A percentile compares a stretch with the other conserved stretches of the same genome.
Conservation (phyloP, 2,888 invertebrate species). For the Rhyacophila evoluta region DNA sequence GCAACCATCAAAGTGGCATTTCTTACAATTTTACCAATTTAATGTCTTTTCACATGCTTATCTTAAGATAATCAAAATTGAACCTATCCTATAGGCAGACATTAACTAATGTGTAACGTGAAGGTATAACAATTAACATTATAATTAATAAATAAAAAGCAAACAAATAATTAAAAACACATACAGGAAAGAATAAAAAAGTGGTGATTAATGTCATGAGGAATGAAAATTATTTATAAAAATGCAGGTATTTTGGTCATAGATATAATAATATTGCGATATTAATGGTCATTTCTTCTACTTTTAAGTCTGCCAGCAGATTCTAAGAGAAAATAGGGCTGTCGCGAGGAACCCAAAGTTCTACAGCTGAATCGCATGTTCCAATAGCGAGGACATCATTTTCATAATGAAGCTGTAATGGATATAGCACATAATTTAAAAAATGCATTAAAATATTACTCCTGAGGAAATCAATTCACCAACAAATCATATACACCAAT, state of each 20-base stretch:
- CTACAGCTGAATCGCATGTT: slow-evolving; percentile 67
- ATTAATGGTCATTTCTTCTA: not conserved
- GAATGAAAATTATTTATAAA: not conserved
- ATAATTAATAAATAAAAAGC: too few relatives aligned
- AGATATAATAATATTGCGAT: not conserved
- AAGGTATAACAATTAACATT: too few relatives aligned
- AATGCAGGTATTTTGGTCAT: not conserved
- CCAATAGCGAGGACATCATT: slow-evolving; percentile 67
- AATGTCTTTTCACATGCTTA: too few relatives aligned
- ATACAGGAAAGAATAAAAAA: not conserved
- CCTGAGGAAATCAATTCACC: too few relatives aligned
- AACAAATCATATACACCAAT: too few relatives aligned
- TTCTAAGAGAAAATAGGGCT: slow-evolving; percentile 27
- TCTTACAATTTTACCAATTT: too few relatives aligned
- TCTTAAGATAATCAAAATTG: too few relatives aligned
- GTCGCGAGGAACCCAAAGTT: slow-evolving; percentile 65
- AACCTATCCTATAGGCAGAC: too few relatives aligned
- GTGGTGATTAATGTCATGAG: not conserved
- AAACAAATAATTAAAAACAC: not conserved
- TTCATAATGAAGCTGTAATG: slow-evolving; percentile 65
- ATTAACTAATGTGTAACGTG: too few relatives aligned
- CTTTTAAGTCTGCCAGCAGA: too few relatives aligned
- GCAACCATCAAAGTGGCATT: too few relatives aligned
- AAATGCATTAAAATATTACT: too few relatives aligned
- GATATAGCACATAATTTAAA: not conserved